Evolutionary conservation across 2,888 invertebrate species (phyloP).

Genomic region (Chloroclysta siterata): DNA sequence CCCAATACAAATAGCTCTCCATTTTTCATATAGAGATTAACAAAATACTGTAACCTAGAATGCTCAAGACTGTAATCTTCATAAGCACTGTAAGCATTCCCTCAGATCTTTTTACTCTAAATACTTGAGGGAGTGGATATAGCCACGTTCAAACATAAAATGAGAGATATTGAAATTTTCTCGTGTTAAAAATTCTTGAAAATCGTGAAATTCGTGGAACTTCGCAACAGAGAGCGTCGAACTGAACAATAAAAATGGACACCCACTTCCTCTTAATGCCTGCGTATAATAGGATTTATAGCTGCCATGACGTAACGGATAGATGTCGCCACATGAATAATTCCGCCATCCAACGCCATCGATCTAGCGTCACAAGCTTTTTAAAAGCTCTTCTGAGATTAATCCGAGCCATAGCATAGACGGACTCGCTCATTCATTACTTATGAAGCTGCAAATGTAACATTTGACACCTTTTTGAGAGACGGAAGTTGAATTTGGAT

Average conservation of each 20-base stretch:
- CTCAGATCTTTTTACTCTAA: no score
- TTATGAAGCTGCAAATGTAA: conserved; percentile 24
- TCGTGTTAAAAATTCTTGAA: no score
- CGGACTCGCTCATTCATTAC: conserved; percentile 21
- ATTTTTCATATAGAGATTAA: no score
- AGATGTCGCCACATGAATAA: conserved; percentile 38
- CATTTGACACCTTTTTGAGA: not conserved
- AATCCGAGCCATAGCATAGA: conserved; percentile 12
- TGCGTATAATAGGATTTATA: conserved; percentile 24
- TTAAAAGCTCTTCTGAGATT: conserved; percentile 36
- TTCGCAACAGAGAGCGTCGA: conserved; percentile 7
- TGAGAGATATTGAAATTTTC: no score
- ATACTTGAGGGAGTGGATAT: no score
- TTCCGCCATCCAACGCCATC: conserved; percentile 30
- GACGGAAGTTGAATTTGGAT: not conserved
- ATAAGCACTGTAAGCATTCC: no score
- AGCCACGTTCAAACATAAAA: no score
- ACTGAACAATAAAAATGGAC: conserved; percentile 26
- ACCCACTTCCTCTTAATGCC: conserved; percentile 23
- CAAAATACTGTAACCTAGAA: no score
- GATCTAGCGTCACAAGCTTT: conserved; percentile 32
- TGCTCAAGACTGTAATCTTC: no score
- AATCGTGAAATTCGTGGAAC: not conserved
- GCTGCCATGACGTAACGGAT: conserved; percentile 22
- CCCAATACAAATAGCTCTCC: no score